A percentile compares a stretch with the other conserved stretches of the same genome.
Evolutionary conservation across 2,888 invertebrate genomes (phyloP).

Genomic region (Hemistola chrysoprasaria): DNA sequence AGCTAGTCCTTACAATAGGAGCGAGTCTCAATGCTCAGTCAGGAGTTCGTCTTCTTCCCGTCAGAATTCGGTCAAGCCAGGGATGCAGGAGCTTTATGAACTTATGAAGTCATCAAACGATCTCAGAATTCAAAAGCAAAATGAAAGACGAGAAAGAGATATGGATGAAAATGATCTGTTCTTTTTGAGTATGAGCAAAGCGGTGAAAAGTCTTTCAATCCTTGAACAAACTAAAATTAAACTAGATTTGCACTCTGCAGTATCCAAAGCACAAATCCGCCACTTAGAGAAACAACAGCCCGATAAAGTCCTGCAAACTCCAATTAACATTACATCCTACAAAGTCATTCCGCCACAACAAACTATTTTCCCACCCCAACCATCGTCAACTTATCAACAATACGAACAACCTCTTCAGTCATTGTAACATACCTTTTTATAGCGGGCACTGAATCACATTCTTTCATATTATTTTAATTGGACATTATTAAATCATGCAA

Average conservation of each 20-base stretch:
- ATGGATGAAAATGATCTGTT: constrained; percentile 35
- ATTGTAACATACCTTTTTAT: constrained; percentile 15
- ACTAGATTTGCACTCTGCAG: constrained; percentile 33
- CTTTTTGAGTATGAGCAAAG: constrained; percentile 38
- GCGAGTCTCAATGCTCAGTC: too few relatives aligned
- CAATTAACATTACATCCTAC: constrained; percentile 1
- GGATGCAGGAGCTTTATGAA: constrained; percentile 20
- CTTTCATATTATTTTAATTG: too few relatives aligned
- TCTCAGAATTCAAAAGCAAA: constrained; percentile 21
- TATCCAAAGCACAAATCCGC: constrained; percentile 31
- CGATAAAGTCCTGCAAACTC: constrained; percentile 22
- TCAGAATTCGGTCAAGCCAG: too few relatives aligned
- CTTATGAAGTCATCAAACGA: constrained; percentile 29
- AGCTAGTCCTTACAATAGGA: too few relatives aligned
- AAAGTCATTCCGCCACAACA: constrained; percentile 1
- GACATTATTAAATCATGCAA: too few relatives aligned
- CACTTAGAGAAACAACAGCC: constrained; percentile 19
- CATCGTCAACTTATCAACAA: too few relatives aligned
- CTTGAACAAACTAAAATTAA: constrained; percentile 36
- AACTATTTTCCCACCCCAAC: too few relatives aligned
- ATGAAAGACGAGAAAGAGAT: constrained; percentile 12
- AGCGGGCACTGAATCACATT: too few relatives aligned
- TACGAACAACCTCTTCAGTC: too few relatives aligned
- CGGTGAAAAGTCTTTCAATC: constrained; percentile 31
- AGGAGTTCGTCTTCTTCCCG: too few relatives aligned